A percentile compares a stretch with the other conserved stretches of the same genome.
These are phyloP conservation scores for Sphaeramia orbicularis DNA, from an alignment of 2,797 vertebrate genomes.

Conservation along the genomic window DNA sequence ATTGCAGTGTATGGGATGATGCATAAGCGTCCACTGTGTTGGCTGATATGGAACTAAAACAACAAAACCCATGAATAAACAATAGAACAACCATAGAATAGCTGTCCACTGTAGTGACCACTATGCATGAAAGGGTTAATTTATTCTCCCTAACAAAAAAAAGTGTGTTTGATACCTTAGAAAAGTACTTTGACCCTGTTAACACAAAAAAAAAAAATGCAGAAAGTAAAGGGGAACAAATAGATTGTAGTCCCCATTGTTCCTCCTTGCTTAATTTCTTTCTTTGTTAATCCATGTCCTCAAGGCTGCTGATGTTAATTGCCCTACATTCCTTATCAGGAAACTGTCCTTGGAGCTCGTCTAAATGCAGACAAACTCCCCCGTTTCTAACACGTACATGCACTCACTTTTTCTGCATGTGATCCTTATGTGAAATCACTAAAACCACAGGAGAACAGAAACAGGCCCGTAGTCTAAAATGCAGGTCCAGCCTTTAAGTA, in stretches of 20 bases:
- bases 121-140: no score
- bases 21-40: no score
- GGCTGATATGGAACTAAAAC: no score
- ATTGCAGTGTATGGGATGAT: no score
- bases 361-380: constrained; percentile 58
- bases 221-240: constrained; percentile 16
- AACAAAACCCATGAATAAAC: no score
- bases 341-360: constrained; percentile 53
- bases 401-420: constrained; percentile 6
- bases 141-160: background rate
- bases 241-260: constrained; percentile 17
- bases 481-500: background rate
- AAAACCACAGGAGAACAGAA: background rate
- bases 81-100: no score
- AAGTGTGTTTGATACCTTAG: background rate
- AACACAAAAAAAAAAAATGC: constrained; percentile 10
- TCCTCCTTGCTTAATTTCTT: constrained; percentile 19
- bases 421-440: constrained; percentile 19
- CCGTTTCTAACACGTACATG: constrained; percentile 29
- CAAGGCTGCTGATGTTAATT: constrained; percentile 70
- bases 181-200: constrained; percentile 9
- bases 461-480: background rate
- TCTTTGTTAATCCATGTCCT: constrained; percentile 52
- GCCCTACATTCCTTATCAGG: constrained; percentile 75
- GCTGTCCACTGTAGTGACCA: no score